Conservation (phyloP, 2,888 invertebrate genomes). For the Cryptosula pallasiana region DNA sequence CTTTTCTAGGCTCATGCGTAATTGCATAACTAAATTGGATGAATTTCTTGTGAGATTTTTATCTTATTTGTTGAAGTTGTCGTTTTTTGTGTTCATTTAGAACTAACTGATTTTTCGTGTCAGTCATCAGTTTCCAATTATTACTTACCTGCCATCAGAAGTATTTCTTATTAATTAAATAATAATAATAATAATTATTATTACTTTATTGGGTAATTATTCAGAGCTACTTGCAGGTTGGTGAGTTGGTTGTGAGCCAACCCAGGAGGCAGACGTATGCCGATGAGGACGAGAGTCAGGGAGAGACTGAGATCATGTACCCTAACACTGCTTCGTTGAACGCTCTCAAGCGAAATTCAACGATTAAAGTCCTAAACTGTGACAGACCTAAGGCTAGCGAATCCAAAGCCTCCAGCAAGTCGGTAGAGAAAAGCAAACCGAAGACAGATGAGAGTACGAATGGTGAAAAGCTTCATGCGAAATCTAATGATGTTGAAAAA, state of each 20-base stretch:
- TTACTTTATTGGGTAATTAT: no score
- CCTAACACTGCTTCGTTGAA: not conserved
- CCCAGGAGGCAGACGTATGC: not conserved
- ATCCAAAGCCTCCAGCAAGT: not conserved
- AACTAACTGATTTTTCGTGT: no score
- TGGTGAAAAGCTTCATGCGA: not conserved
- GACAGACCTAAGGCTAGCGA: not conserved
- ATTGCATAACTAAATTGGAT: no score
- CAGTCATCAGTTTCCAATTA: no score
- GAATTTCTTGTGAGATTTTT: no score
- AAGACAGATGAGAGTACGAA: not conserved
- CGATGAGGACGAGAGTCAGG: conserved; percentile 5
- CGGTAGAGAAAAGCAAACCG: not conserved
- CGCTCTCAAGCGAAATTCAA: not conserved
- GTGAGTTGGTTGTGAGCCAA: not conserved
- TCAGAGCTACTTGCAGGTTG: no score
- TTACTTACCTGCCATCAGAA: no score
- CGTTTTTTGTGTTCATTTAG: no score
- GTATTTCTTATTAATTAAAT: no score
- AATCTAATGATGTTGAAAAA: not conserved
- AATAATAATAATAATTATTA: no score
- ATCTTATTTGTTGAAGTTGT: no score
- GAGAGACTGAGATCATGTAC: conserved; percentile 18
- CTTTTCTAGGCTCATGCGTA: no score
- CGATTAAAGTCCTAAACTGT: conserved; percentile 5